Conservation (phyloP, 2,113 vertebrate species). For the Thalassoma bifasciatum region DNA sequence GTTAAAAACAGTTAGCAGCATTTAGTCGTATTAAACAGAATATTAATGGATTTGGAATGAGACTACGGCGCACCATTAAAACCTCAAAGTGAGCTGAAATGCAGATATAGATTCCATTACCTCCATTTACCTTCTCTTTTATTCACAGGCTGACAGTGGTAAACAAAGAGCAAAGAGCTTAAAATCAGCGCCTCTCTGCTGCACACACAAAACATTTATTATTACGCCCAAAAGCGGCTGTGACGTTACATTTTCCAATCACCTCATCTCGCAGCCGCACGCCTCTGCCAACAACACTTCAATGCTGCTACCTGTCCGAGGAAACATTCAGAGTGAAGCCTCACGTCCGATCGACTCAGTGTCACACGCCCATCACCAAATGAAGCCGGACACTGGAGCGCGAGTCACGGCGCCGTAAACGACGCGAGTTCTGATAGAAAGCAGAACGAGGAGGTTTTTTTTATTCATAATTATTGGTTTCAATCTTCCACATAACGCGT, state of each 20-base stretch:
- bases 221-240: slow-evolving; percentile 49
- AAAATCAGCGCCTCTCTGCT: slow-evolving; percentile 36
- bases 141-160: slow-evolving; percentile 77
- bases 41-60: slow-evolving; percentile 74
- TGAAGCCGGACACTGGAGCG: slow-evolving; percentile 63
- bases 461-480: slow-evolving; percentile 72
- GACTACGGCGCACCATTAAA: slow-evolving; percentile 71
- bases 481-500: slow-evolving; percentile 33
- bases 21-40: slow-evolving; percentile 77
- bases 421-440: slow-evolving; percentile 66
- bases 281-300: slow-evolving; percentile 60
- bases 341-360: slow-evolving; percentile 53
- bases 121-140: slow-evolving; percentile 77
- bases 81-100: slow-evolving; percentile 72
- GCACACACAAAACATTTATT: slow-evolving; percentile 36
- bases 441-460: slow-evolving; percentile 41
- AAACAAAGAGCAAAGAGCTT: slow-evolving; percentile 75
- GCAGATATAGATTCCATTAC: slow-evolving; percentile 76
- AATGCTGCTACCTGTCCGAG: slow-evolving; percentile 47
- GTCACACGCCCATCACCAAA: slow-evolving; percentile 44
- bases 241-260: slow-evolving; percentile 74
- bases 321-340: slow-evolving; percentile 56
- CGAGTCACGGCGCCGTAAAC: slow-evolving; percentile 36
- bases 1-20: slow-evolving; percentile 71
- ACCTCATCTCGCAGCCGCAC: slow-evolving; percentile 53